Percentiles rank a stretch among this genome's conserved stretches.
Conservation (phyloP, 2,113 vertebrate species). For the Onychorhynchus coronatus region DNA sequence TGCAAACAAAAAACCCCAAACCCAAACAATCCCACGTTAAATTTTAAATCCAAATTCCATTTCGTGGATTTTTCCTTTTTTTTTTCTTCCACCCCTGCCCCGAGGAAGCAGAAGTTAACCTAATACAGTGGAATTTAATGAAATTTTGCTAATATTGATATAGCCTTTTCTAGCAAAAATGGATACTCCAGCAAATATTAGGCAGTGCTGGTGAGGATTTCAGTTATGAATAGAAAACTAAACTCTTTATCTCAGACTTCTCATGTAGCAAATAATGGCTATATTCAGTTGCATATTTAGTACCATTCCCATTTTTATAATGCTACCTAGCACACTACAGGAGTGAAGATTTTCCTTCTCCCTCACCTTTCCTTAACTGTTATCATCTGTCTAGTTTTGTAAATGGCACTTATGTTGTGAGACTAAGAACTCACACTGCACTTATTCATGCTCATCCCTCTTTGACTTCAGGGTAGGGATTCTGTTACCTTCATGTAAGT, state of each 20-base stretch:
- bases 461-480: not conserved
- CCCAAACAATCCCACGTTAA: not conserved
- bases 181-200: not conserved
- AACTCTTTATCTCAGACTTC: not conserved
- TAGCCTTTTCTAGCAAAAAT: not conserved
- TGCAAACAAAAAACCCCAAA: not conserved
- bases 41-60: not conserved
- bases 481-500: not conserved
- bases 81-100: not conserved
- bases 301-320: not conserved
- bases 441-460: not conserved
- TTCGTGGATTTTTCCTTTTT: not conserved
- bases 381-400: not conserved
- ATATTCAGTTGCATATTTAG: not conserved
- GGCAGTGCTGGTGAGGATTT: not conserved
- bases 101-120: not conserved
- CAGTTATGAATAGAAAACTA: not conserved
- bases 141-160: not conserved
- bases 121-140: not conserved
- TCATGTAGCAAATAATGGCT: not conserved
- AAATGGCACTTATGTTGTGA: not conserved
- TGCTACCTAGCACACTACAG: not conserved
- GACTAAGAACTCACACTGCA: not conserved
- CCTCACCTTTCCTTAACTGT: not conserved
- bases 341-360: not conserved